Base-by-base conservation (phyloP, 2,797 vertebrate genomes). In the Sebastes glaucus region DNA sequence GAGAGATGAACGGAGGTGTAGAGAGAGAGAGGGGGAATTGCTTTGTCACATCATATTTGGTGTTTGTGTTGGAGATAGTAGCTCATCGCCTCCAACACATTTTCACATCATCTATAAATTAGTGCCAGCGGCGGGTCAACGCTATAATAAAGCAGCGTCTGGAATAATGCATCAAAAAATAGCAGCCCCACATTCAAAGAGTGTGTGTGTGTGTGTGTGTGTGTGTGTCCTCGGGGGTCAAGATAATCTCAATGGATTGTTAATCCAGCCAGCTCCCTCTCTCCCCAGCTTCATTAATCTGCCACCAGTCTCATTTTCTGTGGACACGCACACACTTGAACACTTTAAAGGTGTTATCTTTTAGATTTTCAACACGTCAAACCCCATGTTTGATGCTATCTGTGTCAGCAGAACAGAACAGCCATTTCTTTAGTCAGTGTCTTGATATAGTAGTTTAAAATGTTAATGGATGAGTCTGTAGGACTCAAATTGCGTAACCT, bases 201-300 rank as follows among this genome's bases (percentile, higher is more conserved):
- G 59, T 46, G 30, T 63, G 56, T 25, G 73, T 74, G 72, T 11
- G 69, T 14, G 4, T 74, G 35, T 32, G 59, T 64, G 30, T 63
- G 56, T 22, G 73, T 13, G 64, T 16, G 4, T 74, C 77, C 64
- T 84, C 42, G 7, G 22, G 83, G 74, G 83, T 88, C 23, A 72
- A 38, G 23, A 61, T 89, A 84, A 88, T 93, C 90, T 93, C 92
- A 75, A 56, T 78, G 87, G 87, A 88, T 90, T 91, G 80, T 81
- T 93, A 92, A 92, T 93, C 89, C 88, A 91, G 53, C 80, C 57
- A 75, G 73, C 81, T 88, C 81, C 88, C 84, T 88, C 78, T 83
- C 71, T 92, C 89, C 89, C 91, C 73, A 81, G 81, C 71, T 90
- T 94, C 88, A 92, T 92, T 92, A 92, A 88, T 89, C 83, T 86